These are phyloP conservation scores for Aleiodes sp. DNA, from an alignment of 1,140 invertebrate species.

Conservation along the genomic window DNA sequence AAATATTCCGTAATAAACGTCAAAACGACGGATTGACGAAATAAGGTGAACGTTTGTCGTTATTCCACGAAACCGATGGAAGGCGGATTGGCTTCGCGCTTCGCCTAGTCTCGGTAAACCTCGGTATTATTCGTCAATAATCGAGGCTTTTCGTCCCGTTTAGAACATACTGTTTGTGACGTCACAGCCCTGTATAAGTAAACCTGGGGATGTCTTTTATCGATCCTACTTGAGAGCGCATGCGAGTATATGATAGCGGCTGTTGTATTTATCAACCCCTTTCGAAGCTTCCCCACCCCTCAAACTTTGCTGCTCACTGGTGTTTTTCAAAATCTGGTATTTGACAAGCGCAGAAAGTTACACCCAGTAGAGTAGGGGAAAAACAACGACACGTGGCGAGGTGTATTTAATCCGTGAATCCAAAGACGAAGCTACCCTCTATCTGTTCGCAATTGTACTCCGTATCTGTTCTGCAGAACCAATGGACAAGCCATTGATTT, in stretches of 20 bases:
- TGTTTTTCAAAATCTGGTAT: neutral
- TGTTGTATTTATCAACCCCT: neutral
- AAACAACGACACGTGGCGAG: slow-evolving; percentile 52
- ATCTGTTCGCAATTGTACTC: neutral
- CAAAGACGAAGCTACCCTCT: neutral
- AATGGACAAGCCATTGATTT: neutral
- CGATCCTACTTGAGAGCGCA: slow-evolving; percentile 58
- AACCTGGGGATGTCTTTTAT: slow-evolving; percentile 55
- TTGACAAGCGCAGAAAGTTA: neutral
- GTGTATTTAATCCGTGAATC: neutral
- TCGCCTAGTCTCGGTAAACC: slow-evolving; percentile 50
- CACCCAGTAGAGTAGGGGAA: slow-evolving; percentile 9
- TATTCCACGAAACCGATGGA: slow-evolving; percentile 36
- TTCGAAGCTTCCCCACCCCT: neutral
- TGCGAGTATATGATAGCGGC: slow-evolving; percentile 43
- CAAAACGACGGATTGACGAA: slow-evolving; percentile 51
- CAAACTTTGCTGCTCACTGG: neutral
- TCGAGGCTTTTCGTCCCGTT: slow-evolving; percentile 47
- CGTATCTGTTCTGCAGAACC: neutral
- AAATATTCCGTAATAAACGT: neutral
- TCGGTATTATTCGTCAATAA: slow-evolving; percentile 43
- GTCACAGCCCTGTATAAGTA: slow-evolving; percentile 44
- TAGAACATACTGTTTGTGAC: slow-evolving; percentile 43
- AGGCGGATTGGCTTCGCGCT: slow-evolving; percentile 42
- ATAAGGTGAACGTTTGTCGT: neutral